phyloP scores from a whole-genome alignment of 2,113 vertebrate genomes.

The Suricata suricatta region DNA sequence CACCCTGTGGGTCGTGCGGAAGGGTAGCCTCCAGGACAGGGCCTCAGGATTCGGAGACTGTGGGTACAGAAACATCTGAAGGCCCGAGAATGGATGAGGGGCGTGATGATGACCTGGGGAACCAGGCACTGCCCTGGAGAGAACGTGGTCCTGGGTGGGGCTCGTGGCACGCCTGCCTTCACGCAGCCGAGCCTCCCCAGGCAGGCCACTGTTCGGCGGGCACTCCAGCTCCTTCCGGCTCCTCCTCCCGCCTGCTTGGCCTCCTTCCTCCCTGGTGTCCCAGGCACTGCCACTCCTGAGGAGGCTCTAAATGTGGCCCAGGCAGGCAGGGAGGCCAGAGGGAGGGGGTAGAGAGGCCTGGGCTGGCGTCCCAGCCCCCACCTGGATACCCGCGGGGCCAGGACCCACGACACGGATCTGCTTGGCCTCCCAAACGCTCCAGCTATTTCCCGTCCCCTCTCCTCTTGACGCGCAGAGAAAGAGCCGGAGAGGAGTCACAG shows the following conservation, averaged over 20 bases:
- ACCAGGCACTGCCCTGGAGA: background rate
- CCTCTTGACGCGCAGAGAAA: background rate
- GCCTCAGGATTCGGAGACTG: background rate
- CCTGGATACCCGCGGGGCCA: conserved; percentile 39
- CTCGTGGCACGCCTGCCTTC: background rate
- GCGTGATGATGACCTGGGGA: background rate
- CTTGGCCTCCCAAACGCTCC: conserved; percentile 40
- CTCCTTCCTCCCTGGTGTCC: conserved; percentile 60
- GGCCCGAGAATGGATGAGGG: background rate
- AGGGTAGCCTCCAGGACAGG: background rate
- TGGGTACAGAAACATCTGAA: background rate
- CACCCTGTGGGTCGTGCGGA: background rate
- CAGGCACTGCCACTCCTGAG: conserved; percentile 55
- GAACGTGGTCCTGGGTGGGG: background rate
- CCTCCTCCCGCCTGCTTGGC: conserved; percentile 46
- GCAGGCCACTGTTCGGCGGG: background rate
- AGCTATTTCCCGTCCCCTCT: conserved; percentile 58
- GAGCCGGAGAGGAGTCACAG: background rate
- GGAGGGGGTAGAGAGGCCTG: conserved; percentile 74
- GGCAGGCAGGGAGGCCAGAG: conserved; percentile 64
- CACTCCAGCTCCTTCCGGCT: background rate
- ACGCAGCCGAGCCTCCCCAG: background rate
- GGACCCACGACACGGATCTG: conserved; percentile 45
- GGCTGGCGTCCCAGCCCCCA: conserved; percentile 74
- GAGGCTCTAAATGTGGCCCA: conserved; percentile 76